These are phyloP conservation scores for Pedionomus torquatus DNA, from an alignment of 2,113 vertebrate species.

Conservation along the genomic window DNA sequence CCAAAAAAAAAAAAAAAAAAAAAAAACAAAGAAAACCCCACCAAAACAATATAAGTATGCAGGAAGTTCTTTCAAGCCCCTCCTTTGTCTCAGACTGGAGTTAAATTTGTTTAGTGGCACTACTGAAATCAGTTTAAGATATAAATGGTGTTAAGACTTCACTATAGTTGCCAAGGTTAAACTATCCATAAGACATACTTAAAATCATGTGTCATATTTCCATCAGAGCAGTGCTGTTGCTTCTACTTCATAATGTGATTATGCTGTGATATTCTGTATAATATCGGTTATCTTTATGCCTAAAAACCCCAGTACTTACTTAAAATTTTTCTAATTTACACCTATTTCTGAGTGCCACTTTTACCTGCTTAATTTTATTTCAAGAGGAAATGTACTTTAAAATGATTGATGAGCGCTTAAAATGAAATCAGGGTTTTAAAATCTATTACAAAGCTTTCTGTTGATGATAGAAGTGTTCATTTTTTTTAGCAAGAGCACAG, in stretches of 20 bases:
- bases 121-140: neutral
- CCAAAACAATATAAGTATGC: neutral
- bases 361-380: neutral
- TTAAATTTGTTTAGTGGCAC: neutral
- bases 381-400: neutral
- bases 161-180: neutral
- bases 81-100: neutral
- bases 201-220: neutral
- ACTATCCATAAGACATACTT: neutral
- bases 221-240: neutral
- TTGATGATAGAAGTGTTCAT: neutral
- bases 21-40: no score
- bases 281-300: neutral
- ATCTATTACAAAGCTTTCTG: neutral
- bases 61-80: neutral
- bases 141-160: neutral
- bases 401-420: neutral
- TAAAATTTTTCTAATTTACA: neutral
- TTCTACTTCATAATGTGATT: neutral
- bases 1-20: no score
- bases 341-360: neutral
- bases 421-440: neutral
- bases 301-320: neutral
- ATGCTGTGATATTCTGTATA: neutral
- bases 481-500: neutral